Percentiles rank a stretch among this genome's conserved stretches.
These are phyloP conservation scores for Nowickia ferox DNA, from an alignment of 2,888 invertebrate genomes.

Conservation along the genomic window DNA sequence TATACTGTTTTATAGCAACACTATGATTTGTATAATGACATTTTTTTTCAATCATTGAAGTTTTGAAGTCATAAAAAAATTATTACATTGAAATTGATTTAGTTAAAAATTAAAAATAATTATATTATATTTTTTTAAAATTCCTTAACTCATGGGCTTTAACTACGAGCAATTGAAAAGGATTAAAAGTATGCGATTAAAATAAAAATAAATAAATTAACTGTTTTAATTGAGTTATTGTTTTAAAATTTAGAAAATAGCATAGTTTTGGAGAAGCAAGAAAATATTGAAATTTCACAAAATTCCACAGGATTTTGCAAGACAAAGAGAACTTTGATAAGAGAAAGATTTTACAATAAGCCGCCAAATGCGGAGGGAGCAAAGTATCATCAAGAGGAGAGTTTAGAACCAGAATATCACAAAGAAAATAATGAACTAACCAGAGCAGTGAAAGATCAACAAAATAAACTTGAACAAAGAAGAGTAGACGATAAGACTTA, in stretches of 20 bases:
- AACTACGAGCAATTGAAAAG: slow-evolving; percentile 67
- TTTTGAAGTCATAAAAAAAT: not conserved
- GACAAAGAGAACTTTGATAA: slow-evolving; percentile 55
- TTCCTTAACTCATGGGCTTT: slow-evolving; percentile 67
- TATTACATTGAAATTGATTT: slow-evolving; percentile 23
- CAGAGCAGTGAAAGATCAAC: not conserved
- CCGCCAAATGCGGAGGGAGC: not conserved
- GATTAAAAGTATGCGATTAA: slow-evolving; percentile 62
- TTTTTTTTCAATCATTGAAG: not conserved
- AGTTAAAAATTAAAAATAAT: slow-evolving; percentile 2
- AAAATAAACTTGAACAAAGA: not conserved
- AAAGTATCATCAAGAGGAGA: not conserved
- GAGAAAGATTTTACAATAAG: slow-evolving; percentile 61
- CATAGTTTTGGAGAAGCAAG: slow-evolving; percentile 69
- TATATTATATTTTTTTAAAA: not conserved
- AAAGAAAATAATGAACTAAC: not conserved
- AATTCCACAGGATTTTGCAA: slow-evolving; percentile 31
- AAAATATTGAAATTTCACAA: slow-evolving; percentile 69
- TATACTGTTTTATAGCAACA: no score
- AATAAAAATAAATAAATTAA: not conserved
- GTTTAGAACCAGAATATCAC: not conserved
- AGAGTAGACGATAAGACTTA: not conserved
- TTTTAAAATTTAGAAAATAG: slow-evolving; percentile 65
- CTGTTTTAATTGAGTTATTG: not conserved
- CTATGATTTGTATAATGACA: not conserved